phyloP scores from a whole-genome alignment of 1,140 invertebrate species.

The Leptonema lineaticorne region DNA sequence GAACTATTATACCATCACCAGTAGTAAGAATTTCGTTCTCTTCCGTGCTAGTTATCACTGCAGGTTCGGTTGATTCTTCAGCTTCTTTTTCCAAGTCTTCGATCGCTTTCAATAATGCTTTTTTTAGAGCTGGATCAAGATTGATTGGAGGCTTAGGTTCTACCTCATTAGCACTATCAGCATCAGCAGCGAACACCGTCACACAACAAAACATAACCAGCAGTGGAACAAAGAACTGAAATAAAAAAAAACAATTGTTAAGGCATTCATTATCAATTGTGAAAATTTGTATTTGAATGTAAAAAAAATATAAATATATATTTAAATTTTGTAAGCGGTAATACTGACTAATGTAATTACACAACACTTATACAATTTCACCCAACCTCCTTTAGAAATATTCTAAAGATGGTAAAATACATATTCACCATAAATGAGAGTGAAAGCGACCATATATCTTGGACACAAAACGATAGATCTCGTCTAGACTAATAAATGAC shows the following conservation, averaged over 20 bases:
- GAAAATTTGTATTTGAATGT: neutral
- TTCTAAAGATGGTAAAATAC: neutral
- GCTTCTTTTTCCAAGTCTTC: constrained; percentile 63
- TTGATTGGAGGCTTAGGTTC: constrained; percentile 56
- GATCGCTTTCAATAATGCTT: constrained; percentile 69
- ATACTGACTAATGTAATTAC: neutral
- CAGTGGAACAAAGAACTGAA: constrained; percentile 30
- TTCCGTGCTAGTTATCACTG: constrained; percentile 38
- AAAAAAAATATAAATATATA: neutral
- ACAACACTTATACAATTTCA: neutral
- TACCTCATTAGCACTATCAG: constrained; percentile 32
- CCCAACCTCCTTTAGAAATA: neutral
- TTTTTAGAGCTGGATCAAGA: constrained; percentile 67
- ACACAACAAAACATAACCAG: constrained; percentile 19
- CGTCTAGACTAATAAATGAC: neutral
- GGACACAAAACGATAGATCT: neutral
- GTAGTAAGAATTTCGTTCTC: constrained; percentile 45
- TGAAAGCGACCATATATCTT: constrained; percentile 6
- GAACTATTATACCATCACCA: constrained; percentile 39
- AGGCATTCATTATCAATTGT: no score
- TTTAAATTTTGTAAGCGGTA: neutral
- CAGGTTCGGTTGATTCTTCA: constrained; percentile 44
- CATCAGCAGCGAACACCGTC: constrained; percentile 4
- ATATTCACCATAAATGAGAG: neutral
- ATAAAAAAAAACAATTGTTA: constrained; percentile 32